Evolutionary conservation across 2,113 vertebrate species (phyloP).

Genomic region (Danio rerio): GRCz12tu NC_133177.1:35592501-35593000

Average conservation of each 20-base stretch:
- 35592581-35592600: too few relatives aligned
- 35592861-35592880: not conserved
- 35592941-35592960: not conserved
- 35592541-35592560: too few relatives aligned
- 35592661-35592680: too few relatives aligned
- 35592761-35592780: not conserved
- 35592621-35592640: too few relatives aligned
- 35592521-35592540: too few relatives aligned
- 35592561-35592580: too few relatives aligned
- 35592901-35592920: not conserved
- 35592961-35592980: too few relatives aligned
- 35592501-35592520: too few relatives aligned
- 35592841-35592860: too few relatives aligned
- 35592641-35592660: too few relatives aligned
- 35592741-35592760: constrained; percentile 44
- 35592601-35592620: too few relatives aligned
- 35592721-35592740: not conserved
- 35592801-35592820: fast-evolving
- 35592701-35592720: not conserved
- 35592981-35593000: fast-evolving
- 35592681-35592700: not conserved
- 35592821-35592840: too few relatives aligned
- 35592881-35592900: not conserved
- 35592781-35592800: fast-evolving
- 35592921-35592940: not conserved